Evolutionary conservation across 2,888 invertebrate species (phyloP), one percentile per base, ranked within the genome.

Genomic region (Copidosoma aretas): DNA sequence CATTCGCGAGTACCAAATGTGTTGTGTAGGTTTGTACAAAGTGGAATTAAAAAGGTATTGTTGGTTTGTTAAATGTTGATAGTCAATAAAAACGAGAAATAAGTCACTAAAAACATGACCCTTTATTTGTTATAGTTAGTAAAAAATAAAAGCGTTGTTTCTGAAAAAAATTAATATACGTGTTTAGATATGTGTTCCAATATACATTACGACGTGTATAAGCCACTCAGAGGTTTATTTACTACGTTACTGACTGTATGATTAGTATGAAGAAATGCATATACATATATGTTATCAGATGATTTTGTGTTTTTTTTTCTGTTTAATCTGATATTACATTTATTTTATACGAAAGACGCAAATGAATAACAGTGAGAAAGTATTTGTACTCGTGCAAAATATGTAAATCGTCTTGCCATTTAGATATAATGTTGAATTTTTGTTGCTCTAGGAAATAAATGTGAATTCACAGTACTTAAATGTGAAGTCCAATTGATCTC

Each of bases 181-280:
- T 71, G 58, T 71, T 68, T 71, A 71, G 71, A 39, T 68, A 68
- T 71, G 68, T 71, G 68, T 68, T 71, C 61, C 56, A 71, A 63
- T 56, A 59, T 67, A 61, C 57, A 52, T 10, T 52, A 24, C 14
- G 53, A 53, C 49, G 64, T 59, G 49, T 39, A 58, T 10, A 53
- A 63, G 53, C 60, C 66, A 21, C 53, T n/a, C 49, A 59, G 21
- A 21, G 54, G 41, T 59, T 70, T 70, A 64, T 64, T 60, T 57
- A 57, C 64, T 57, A 19, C 64, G 64, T 67, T 70, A 67, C 46
- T 67, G 57, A 57, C 67, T 67, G 57, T 70, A 70, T 70, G 63
- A 68, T 67, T 67, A 67, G 60, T 64, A 64, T 60, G 21, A 46
- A 60, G 53, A 32, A 63, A 39, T 62, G 54, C 60, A 53, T 52